Conservation (phyloP, 35 echinoderm and acorn worm genomes). For the Apostichopus japonicus region DNA sequence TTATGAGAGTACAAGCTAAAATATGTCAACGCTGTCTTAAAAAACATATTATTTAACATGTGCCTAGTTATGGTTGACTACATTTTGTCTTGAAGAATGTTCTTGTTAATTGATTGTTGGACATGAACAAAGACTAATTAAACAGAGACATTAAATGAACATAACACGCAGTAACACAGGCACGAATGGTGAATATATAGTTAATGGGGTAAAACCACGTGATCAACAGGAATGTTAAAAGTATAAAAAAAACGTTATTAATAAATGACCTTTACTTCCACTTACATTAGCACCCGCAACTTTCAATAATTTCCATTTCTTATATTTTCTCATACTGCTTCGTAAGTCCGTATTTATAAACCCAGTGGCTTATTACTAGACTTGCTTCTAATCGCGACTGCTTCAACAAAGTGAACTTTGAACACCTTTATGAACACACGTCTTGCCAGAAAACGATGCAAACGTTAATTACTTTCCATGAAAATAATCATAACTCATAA, state of each 20-base stretch:
- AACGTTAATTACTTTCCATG: too few relatives aligned
- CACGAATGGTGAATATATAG: constrained; percentile 23
- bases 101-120: too few relatives aligned
- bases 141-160: neutral
- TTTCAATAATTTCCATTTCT: neutral
- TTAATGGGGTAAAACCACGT: constrained; percentile 1
- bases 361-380: neutral
- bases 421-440: too few relatives aligned
- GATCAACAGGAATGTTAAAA: constrained; percentile 45
- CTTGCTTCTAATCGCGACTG: neutral
- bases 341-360: neutral
- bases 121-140: neutral
- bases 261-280: neutral
- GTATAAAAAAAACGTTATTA: neutral
- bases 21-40: too few relatives aligned
- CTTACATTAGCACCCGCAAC: constrained; percentile 11
- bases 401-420: too few relatives aligned
- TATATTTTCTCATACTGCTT: neutral
- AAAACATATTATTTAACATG: too few relatives aligned
- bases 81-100: too few relatives aligned
- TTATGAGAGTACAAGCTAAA: too few relatives aligned
- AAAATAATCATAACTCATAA: too few relatives aligned
- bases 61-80: too few relatives aligned
- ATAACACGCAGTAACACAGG: constrained; percentile 13
- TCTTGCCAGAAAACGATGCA: too few relatives aligned